These are phyloP conservation scores for Sminthurides aquaticus DNA, from an alignment of 2,888 invertebrate genomes.

Conservation along the genomic window DNA sequence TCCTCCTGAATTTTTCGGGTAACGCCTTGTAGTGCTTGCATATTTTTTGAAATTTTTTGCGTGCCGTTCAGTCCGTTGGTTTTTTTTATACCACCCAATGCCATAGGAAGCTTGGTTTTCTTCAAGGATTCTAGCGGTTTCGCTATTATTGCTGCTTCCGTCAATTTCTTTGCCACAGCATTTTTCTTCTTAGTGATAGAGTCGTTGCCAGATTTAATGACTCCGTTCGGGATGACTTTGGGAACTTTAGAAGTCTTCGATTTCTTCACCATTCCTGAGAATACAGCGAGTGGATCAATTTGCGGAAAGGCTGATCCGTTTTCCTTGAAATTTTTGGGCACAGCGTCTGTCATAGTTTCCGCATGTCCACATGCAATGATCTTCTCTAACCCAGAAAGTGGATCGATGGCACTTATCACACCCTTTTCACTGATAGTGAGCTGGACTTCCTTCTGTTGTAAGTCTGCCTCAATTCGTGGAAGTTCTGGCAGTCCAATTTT, in stretches of 20 bases:
- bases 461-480: constrained; percentile 41
- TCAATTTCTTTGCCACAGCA: background rate
- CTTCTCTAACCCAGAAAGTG: constrained; percentile 31
- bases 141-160: background rate
- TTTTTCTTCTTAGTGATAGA: background rate
- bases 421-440: constrained; percentile 60
- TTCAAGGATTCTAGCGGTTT: background rate
- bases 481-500: background rate
- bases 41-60: background rate
- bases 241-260: background rate
- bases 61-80: background rate
- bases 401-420: constrained; percentile 52
- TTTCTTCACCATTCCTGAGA: background rate
- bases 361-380: constrained; percentile 18
- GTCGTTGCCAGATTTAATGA: background rate
- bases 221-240: background rate
- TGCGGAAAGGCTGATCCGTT: background rate
- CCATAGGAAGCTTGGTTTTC: background rate
- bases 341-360: too few relatives aligned
- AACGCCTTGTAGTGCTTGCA: constrained; percentile 10
- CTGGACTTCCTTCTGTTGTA: constrained; percentile 59
- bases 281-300: background rate
- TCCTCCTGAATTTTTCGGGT: constrained; percentile 15
- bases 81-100: background rate
- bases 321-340: too few relatives aligned